Evolutionary conservation across 2,113 vertebrate genomes (phyloP), one percentile per base, ranked within the genome.

Genomic region (Machaerirhynchus nigripectus): DNA sequence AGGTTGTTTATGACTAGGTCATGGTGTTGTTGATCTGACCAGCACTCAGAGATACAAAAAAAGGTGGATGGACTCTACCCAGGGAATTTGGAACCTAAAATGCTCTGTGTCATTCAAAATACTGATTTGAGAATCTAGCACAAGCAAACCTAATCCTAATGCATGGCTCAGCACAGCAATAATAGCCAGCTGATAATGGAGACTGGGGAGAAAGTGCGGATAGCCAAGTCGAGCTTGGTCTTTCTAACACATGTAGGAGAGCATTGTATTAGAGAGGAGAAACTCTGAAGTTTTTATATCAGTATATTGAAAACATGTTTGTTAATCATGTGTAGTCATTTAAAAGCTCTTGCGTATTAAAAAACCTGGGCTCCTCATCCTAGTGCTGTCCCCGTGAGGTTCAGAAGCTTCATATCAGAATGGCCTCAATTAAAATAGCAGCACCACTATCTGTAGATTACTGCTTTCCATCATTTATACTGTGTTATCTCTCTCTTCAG

Each of bases 401-500:
- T 97, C 82, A 75, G 96, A 87, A 93, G 91, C 96, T 94, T 94
- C 96, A 98, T 97, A 97, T 90, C 90, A 94, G 89, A 96, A 98
- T 80, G 94, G 97, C 95, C 95, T 96, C 65, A 82, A 98, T 98
- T 98, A 98, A 97, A 95, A 97, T 83, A 75, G 26, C 84, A 95
- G 95, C 59, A 49, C 71, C 75, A 57, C 96, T 97, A 97, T 98
- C 97, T 97, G 75, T 96, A 97, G 96, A 94, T 97, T 97, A 96
- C 84, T 96, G 94, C 97, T 94, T 94, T 97, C 97, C n/a, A 60
- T 98, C 98, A 98, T 98, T 98, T 98, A 98, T 97, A 95, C 96
- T 95, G 94, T 90, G 97, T 98, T 98, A 98, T 99, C 98, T 98
- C 97, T 94, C 97, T 98, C 96, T 97, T 99, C 98, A 98, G 98